A percentile compares a stretch with the other conserved stretches of the same genome.
phyloP scores from a whole-genome alignment of 2,113 vertebrate genomes.

The Struthidea cinerea region DNA sequence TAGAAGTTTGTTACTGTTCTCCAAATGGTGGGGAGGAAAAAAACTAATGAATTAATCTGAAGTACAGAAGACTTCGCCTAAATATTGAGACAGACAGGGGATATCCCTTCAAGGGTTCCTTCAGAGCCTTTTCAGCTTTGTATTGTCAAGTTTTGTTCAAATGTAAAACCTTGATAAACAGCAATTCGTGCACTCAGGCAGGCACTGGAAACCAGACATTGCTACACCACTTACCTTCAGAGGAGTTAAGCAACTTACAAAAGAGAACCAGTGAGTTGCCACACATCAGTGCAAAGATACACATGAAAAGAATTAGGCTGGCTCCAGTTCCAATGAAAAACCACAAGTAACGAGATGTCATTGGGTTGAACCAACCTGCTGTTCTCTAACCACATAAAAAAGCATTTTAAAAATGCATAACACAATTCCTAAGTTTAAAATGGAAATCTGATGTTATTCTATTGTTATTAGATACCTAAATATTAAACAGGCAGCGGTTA shows the following conservation, averaged over 20 bases:
- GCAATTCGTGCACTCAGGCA: not conserved
- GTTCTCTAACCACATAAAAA: not conserved
- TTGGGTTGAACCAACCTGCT: not conserved
- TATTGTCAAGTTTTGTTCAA: not conserved
- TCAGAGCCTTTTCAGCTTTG: not conserved
- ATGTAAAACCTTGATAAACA: not conserved
- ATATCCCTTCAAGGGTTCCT: not conserved
- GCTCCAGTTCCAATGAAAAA: not conserved
- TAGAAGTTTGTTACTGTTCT: not conserved
- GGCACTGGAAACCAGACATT: not conserved
- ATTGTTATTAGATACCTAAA: not conserved
- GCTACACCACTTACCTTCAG: not conserved
- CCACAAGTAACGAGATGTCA: not conserved
- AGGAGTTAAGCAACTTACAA: not conserved
- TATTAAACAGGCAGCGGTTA: not conserved
- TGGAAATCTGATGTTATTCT: not conserved
- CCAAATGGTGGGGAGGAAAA: not conserved
- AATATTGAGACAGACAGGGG: not conserved
- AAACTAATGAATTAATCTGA: not conserved
- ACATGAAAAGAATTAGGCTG: not conserved
- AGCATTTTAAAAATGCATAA: not conserved
- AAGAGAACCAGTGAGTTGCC: not conserved
- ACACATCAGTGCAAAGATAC: not conserved
- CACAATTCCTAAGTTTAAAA: not conserved
- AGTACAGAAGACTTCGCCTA: not conserved